phyloP scores from a whole-genome alignment of 92 coral and sea anemone genomes.

The Zoanthus gigantus region DNA sequence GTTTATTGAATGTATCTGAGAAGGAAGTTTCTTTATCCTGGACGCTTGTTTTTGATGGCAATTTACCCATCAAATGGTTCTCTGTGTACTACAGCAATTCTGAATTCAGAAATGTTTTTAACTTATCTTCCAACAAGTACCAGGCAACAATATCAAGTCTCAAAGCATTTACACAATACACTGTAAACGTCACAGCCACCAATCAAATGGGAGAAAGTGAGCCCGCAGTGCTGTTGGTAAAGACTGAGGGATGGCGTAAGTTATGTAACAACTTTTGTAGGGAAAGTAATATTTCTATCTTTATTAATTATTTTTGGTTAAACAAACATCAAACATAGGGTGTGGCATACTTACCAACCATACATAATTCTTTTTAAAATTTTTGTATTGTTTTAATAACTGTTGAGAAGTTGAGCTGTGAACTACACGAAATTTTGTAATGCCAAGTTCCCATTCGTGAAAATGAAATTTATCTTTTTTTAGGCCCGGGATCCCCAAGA shows the following conservation, averaged over 20 bases:
- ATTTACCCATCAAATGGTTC: conserved; percentile 49
- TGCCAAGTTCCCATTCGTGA: not conserved
- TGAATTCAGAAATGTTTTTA: conserved; percentile 25
- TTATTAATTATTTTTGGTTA: not conserved
- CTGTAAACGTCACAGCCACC: conserved; percentile 59
- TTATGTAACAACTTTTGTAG: not conserved
- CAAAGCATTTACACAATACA: conserved; percentile 61
- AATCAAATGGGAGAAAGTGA: conserved; percentile 58
- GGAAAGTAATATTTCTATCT: not conserved
- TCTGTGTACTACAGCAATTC: conserved; percentile 58
- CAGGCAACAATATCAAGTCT: conserved; percentile 27
- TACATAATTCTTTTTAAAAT: too few relatives aligned
- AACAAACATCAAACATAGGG: too few relatives aligned
- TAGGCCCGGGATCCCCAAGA: conserved; percentile 71
- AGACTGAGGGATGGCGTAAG: not conserved
- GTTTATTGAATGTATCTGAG: conserved; percentile 11
- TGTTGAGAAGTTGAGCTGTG: not conserved
- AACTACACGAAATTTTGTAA: not conserved
- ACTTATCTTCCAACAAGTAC: conserved; percentile 27
- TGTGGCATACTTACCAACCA: too few relatives aligned
- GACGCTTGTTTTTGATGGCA: conserved; percentile 66
- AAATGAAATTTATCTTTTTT: not conserved
- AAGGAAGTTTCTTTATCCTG: conserved; percentile 55
- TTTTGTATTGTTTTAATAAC: too few relatives aligned
- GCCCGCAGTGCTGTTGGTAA: conserved; percentile 40